phyloP scores from a whole-genome alignment of 2,113 vertebrate species.

The Perca fluviatilis region DNA sequence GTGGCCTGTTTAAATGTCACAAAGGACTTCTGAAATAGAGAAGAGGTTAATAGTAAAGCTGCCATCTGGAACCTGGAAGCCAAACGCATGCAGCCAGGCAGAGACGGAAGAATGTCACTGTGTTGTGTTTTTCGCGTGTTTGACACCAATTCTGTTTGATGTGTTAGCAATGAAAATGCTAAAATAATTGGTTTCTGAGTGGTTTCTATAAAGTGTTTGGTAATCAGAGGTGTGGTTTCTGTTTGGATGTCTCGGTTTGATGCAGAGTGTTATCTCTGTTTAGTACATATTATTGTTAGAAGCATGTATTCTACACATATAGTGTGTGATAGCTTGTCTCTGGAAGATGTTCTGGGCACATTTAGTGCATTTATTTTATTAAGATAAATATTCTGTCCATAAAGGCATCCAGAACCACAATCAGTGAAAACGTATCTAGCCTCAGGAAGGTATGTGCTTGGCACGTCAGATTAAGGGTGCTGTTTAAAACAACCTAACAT shows the following conservation, averaged over 20 bases:
- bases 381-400: not conserved
- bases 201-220: slow-evolving; percentile 11
- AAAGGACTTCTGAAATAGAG: not conserved
- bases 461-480: slow-evolving; percentile 7
- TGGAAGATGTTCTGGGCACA: not conserved
- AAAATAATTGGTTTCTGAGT: slow-evolving; percentile 28
- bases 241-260: not conserved
- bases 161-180: not conserved
- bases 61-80: slow-evolving; percentile 7
- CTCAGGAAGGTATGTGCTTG: not conserved
- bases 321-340: not conserved
- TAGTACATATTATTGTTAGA: not conserved
- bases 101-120: not conserved
- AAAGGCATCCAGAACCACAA: slow-evolving; percentile 17
- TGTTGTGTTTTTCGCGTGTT: slow-evolving; percentile 6
- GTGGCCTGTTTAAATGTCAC: not conserved
- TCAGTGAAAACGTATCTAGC: slow-evolving; percentile 29
- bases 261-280: not conserved
- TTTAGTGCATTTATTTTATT: not conserved
- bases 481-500: slow-evolving; percentile 41
- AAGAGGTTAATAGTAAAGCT: not conserved
- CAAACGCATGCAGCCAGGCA: not conserved
- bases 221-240: slow-evolving; percentile 29
- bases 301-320: not conserved
- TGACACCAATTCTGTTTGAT: not conserved